A percentile compares a stretch with the other conserved stretches of the same genome.
These are phyloP conservation scores for Ditylenchus dipsaci DNA, from an alignment of 1,140 invertebrate species.

Conservation along the genomic window DNA sequence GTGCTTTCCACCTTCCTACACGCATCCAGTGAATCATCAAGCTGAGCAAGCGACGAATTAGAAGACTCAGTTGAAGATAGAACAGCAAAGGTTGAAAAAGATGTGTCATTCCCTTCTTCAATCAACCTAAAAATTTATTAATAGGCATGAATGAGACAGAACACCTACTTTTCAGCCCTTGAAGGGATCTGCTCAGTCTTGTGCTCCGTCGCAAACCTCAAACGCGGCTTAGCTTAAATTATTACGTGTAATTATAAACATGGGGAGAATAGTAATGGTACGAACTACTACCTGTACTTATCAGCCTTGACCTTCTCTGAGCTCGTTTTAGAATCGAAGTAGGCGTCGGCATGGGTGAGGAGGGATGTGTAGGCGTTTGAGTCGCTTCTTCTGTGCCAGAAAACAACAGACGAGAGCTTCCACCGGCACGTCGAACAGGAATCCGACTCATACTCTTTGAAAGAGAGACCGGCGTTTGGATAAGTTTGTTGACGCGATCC, in stretches of 20 bases:
- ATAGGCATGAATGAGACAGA: background rate
- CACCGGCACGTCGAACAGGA: background rate
- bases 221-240: conserved; percentile 11
- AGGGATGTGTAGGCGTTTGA: background rate
- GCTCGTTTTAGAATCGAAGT: background rate
- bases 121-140: conserved; percentile 13
- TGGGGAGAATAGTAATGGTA: no score
- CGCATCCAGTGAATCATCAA: no score
- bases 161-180: conserved; percentile 15
- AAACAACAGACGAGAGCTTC: background rate
- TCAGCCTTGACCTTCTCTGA: background rate
- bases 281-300: background rate
- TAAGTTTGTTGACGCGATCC: conserved; percentile 20
- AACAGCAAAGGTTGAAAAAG: conserved; percentile 22
- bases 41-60: background rate
- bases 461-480: conserved; percentile 24
- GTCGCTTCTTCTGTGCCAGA: background rate
- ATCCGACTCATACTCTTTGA: conserved; percentile 10
- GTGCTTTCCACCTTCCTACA: no score
- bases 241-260: conserved; percentile 19
- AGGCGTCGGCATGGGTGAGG: background rate
- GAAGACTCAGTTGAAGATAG: conserved; percentile 22
- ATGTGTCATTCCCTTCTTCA: conserved; percentile 17
- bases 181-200: conserved; percentile 28
- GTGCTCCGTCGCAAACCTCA: conserved; percentile 15